Conservation (phyloP, 2,888 invertebrate genomes). For the Nudaria mundana region DNA sequence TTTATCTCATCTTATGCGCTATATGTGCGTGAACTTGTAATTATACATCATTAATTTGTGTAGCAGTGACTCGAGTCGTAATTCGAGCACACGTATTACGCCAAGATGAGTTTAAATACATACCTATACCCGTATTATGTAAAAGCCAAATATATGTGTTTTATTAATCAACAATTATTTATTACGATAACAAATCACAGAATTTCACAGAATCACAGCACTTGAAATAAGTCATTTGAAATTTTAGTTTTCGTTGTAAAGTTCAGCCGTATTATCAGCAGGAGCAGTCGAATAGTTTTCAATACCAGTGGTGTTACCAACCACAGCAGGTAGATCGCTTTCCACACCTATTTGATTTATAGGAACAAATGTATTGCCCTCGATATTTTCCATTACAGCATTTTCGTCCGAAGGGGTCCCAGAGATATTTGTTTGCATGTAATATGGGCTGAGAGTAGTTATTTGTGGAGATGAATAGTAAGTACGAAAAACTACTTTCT, state of each 20-base stretch:
- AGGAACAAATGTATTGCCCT: background rate
- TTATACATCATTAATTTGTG: background rate
- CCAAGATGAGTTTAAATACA: background rate
- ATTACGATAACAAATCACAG: background rate
- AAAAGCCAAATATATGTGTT: background rate
- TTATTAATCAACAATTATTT: constrained; percentile 1
- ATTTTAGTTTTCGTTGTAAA: constrained; percentile 1
- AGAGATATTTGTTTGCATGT: constrained; percentile 1
- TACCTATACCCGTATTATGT: background rate
- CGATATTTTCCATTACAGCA: background rate
- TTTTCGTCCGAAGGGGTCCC: background rate
- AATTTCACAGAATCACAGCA: constrained; percentile 1
- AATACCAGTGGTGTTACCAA: background rate
- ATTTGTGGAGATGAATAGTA: constrained; percentile 2
- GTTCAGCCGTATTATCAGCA: background rate
- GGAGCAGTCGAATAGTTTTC: constrained; percentile 1
- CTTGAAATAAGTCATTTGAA: background rate
- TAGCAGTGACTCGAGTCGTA: background rate
- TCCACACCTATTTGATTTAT: constrained; percentile 1
- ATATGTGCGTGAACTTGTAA: background rate
- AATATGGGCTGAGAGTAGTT: constrained; percentile 1
- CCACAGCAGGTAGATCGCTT: constrained; percentile 1
- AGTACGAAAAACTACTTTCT: background rate
- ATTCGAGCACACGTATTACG: background rate
- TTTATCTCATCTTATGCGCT: background rate